Conservation (phyloP, 2,113 vertebrate species). For the Atrichornis clamosus region DNA sequence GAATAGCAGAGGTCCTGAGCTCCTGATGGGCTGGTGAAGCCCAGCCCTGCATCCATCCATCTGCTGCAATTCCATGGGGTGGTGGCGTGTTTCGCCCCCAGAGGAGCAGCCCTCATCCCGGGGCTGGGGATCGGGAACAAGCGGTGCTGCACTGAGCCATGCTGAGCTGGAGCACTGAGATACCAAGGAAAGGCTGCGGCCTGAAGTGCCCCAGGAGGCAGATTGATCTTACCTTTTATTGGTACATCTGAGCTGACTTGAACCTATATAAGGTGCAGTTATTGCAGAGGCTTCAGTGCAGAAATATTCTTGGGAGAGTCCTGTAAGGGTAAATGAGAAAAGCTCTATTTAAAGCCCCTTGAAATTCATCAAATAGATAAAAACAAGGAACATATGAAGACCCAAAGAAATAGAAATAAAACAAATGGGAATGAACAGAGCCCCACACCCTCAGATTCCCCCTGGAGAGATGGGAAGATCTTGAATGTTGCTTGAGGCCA, state of each 20-base stretch:
- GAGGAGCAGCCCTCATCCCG: not conserved
- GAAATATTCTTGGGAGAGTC: not conserved
- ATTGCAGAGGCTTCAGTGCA: not conserved
- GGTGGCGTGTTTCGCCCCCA: not conserved
- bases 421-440: not conserved
- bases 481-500: not conserved
- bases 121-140: not conserved
- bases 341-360: not conserved
- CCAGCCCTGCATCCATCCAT: not conserved
- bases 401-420: not conserved
- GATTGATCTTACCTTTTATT: not conserved
- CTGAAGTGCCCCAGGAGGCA: not conserved
- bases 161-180: not conserved
- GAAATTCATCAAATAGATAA: not conserved
- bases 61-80: fast-evolving
- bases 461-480: not conserved
- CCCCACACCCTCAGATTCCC: not conserved
- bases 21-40: not conserved
- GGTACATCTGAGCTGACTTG: not conserved
- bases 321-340: not conserved
- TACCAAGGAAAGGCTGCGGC: not conserved
- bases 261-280: fast-evolving
- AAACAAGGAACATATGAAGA: not conserved
- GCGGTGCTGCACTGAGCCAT: fast-evolving
- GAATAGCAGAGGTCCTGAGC: not conserved